Percentiles rank a stretch among this genome's conserved stretches.
Conservation (phyloP, 2,113 vertebrate genomes). For the Polypterus bichir region DNA sequence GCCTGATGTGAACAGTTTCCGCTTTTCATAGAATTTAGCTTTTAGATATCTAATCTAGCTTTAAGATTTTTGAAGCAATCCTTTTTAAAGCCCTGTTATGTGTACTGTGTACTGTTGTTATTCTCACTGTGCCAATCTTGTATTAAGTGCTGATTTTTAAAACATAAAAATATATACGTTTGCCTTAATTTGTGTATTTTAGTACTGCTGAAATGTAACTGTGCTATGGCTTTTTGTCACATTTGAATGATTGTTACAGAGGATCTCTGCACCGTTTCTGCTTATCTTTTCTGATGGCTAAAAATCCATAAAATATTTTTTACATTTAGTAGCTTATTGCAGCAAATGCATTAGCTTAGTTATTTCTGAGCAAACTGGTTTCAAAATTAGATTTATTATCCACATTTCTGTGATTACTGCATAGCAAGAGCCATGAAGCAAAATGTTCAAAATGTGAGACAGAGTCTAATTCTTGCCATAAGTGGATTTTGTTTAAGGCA, state of each 20-base stretch:
- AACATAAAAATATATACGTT: background rate
- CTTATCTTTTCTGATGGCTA: too few species aligned
- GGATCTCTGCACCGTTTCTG: too few species aligned
- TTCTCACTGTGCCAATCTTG: background rate
- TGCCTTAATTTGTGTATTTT: too few species aligned
- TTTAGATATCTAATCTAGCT: too few species aligned
- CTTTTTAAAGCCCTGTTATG: background rate
- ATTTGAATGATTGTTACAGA: too few species aligned
- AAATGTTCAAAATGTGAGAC: constrained; percentile 42
- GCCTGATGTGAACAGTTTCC: too few species aligned
- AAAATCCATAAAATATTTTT: too few species aligned
- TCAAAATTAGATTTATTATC: constrained; percentile 42
- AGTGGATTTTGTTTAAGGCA: constrained; percentile 10
- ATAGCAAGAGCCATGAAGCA: constrained; percentile 29
- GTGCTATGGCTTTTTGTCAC: too few species aligned
- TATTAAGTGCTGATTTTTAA: background rate
- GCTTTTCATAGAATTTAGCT: too few species aligned
- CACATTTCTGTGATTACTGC: constrained; percentile 21
- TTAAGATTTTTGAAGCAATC: too few species aligned
- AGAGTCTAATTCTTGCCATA: constrained; percentile 45
- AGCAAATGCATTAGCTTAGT: background rate
- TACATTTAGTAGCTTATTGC: too few species aligned
- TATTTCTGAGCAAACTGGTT: constrained; percentile 43
- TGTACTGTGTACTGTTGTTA: background rate
- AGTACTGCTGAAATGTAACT: too few species aligned